Base-by-base conservation (phyloP, 2,888 invertebrate genomes). In the Drosophila buzzatii region DNA sequence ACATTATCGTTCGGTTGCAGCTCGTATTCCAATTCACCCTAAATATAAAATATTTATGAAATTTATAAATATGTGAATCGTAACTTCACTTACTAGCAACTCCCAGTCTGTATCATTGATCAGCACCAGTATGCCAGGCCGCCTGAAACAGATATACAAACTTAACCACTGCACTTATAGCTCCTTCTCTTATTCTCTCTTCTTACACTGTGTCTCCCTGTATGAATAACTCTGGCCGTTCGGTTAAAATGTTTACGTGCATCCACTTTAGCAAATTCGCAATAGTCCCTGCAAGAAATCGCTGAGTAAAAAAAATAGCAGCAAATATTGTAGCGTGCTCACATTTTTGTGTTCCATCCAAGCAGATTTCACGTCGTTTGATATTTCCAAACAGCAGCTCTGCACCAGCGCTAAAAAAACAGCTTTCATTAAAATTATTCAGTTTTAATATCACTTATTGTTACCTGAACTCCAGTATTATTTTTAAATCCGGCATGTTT, bases 41-140 rank as follows among this genome's bases (percentile, higher is more conserved):
- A 44, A 14, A 7, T 35, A 3, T 0, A 14, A 2, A 0, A 7
- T 12, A 35, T 14, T 94, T 94, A 80, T 4, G 1, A 37, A 18
- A 37, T 2, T 0, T 7, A 3, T 10, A 27, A 4, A 35, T 12
- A 18, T 8, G 5, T 2, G 8, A 1, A 3, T 18, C 8, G 7
- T 5, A n/a, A 5, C 39, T 8, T 2, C 8, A 76, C 94, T 94
- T 94, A 93, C 93, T 92, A 96, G 92, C 18, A 99, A 93, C 93
- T 99, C 99, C 99, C 99, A 99, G 91, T 99, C 99, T 0, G 97
- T 95, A 84, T 99, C 99, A 91, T 99, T 99, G 10, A 99, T 95
- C 3, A 99, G 93, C 1, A 99, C 98, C 55, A 99, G 93, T 72
- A 99, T 99, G 3, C 99, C 99, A 0, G 99, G 98, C 55, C 99